phyloP scores from a whole-genome alignment of 2,888 invertebrate genomes.

The Parnassius mnemosyne region DNA sequence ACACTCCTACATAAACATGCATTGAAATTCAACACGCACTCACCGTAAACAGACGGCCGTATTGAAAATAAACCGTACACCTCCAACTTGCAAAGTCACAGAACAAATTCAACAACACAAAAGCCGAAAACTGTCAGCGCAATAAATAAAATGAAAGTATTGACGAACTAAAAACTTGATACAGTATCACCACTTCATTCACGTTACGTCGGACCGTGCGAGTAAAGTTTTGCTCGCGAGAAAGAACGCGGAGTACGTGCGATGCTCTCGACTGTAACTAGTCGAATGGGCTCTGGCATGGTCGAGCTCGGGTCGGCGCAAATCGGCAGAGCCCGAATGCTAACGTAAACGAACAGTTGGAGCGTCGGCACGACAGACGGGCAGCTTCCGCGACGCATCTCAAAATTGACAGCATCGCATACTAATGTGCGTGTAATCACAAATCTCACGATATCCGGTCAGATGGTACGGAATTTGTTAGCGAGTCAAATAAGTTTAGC shows the following conservation, averaged over 20 bases:
- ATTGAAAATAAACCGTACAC: constrained; percentile 68
- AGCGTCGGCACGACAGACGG: constrained; percentile 32
- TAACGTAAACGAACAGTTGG: constrained; percentile 24
- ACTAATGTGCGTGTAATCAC: constrained; percentile 62
- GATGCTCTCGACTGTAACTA: constrained; percentile 52
- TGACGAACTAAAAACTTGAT: constrained; percentile 47
- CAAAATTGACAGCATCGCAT: constrained; percentile 51
- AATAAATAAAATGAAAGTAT: constrained; percentile 52
- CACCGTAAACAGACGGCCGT: constrained; percentile 70
- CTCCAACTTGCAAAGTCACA: constrained; percentile 70
- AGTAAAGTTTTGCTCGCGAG: constrained; percentile 58
- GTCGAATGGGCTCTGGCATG: constrained; percentile 52
- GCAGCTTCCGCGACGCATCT: constrained; percentile 45
- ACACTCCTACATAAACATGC: constrained; percentile 55
- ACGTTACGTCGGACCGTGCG: constrained; percentile 56
- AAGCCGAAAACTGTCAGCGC: constrained; percentile 55
- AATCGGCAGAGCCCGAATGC: constrained; percentile 14
- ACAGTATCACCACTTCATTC: constrained; percentile 65
- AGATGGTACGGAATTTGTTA: constrained; percentile 24
- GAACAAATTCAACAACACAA: constrained; percentile 71
- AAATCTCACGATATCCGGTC: constrained; percentile 56
- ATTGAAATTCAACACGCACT: constrained; percentile 70
- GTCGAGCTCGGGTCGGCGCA: constrained; percentile 10
- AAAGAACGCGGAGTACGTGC: constrained; percentile 51
- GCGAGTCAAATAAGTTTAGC: constrained; percentile 1